Percentiles rank a stretch among this genome's conserved stretches.
These are phyloP conservation scores for Tinea pellionella DNA, from an alignment of 2,888 invertebrate species.

Conservation along the genomic window DNA sequence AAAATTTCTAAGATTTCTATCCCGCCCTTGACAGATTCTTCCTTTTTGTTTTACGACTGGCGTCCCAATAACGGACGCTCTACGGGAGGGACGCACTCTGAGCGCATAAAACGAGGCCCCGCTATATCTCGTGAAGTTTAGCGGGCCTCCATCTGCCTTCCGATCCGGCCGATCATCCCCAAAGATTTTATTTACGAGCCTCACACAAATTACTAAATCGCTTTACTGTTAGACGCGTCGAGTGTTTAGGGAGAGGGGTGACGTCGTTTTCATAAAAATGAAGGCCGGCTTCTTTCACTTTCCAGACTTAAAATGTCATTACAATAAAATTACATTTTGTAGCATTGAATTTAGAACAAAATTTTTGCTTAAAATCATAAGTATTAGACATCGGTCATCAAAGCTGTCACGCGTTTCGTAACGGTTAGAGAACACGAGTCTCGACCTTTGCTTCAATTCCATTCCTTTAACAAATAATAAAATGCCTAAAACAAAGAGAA, in stretches of 20 bases:
- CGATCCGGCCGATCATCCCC: conserved; percentile 33
- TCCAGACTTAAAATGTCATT: conserved; percentile 19
- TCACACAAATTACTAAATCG: conserved; percentile 51
- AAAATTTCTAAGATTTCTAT: conserved; percentile 12
- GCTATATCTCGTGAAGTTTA: neutral
- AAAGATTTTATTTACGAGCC: conserved; percentile 35
- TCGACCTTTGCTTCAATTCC: neutral
- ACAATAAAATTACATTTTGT: conserved; percentile 40
- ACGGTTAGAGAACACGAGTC: neutral
- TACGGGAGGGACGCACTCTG: conserved; percentile 34
- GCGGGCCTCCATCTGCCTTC: conserved; percentile 47
- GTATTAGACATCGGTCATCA: neutral
- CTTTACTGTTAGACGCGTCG: conserved; percentile 34
- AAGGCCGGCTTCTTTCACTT: conserved; percentile 23
- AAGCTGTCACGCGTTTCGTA: neutral
- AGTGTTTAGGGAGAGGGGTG: conserved; percentile 26
- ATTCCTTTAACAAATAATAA: conserved; percentile 10
- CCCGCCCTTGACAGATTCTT: conserved; percentile 20
- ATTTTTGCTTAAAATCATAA: neutral
- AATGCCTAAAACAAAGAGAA: conserved; percentile 53
- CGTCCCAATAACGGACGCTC: conserved; percentile 26
- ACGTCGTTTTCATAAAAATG: conserved; percentile 43
- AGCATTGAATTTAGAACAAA: conserved; percentile 19
- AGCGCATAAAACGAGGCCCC: conserved; percentile 39
- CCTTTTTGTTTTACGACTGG: conserved; percentile 46